Base-by-base conservation (phyloP, 2,113 vertebrate species). In the Ceuthmochares aereus region DNA sequence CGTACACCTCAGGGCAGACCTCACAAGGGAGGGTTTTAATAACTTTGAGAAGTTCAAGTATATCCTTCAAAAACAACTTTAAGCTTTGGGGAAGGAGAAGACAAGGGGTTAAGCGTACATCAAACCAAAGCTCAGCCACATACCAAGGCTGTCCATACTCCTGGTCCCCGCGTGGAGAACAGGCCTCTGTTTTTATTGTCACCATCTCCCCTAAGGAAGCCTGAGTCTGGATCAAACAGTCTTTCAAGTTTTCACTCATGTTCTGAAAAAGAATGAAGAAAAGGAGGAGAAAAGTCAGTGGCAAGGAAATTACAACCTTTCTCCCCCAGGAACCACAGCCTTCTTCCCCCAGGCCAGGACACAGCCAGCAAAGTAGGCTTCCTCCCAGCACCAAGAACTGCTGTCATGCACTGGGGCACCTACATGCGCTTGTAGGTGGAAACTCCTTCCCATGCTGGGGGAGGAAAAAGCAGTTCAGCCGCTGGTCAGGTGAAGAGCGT, bases 221-320 rank as follows among this genome's bases (percentile, higher is more conserved):
- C 85, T 98, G 97, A 90, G 97, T 97, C 94, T 98, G 98, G 84
- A 97, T 97, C 98, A 98, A 95, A 91, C 98, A 98, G 92, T 98
- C 98, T 95, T 98, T 98, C 97, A 98, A 96, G 95, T 97, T 98
- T 95, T 98, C 98, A 96, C 98, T 98, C 98, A 98, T 98, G 98
- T 98, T 98, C 98, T 98, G 94, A 93, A 97, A 96, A 68, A 62
- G 60, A 98, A 96, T 37, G 82, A 96, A 96, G 73, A 77, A 60
- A 83, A 7, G 40, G 5, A 64, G 63, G 32, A 72, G 68, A 91
- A 94, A 93, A 70, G 49, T 97, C 85, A 98, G 89, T 7, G 6
- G 52, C 14, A 1, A 14, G 62, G 95, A 93, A 95, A 94, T 56
- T 9, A 88, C 30, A 77, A 19, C 18, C 22, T 60, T 90, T 40